These are phyloP conservation scores for Gymnorhina tibicen DNA, from an alignment of 2,113 vertebrate genomes.

Conservation along the genomic window DNA sequence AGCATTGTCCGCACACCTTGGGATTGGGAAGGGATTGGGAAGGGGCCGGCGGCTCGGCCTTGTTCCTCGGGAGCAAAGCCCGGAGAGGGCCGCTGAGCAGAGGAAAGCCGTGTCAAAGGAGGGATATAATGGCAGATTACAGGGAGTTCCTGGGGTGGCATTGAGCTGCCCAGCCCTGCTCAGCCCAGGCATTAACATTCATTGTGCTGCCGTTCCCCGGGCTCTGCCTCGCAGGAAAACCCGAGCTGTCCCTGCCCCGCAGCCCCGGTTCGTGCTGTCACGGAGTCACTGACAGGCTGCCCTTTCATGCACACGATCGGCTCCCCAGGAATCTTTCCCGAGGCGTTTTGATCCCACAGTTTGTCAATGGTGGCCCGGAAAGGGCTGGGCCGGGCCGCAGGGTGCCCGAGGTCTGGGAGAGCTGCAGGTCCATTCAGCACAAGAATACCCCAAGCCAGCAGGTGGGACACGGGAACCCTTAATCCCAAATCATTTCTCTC, in stretches of 20 bases:
- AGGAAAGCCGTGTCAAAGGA: not conserved
- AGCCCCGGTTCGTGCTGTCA: not conserved
- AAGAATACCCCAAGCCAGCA: constrained; percentile 19
- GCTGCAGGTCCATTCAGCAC: not conserved
- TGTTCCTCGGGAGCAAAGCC: not conserved
- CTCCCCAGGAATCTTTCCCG: not conserved
- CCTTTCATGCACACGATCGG: not conserved
- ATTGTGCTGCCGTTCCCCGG: not conserved
- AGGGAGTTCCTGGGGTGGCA: not conserved
- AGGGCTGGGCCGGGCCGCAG: not conserved
- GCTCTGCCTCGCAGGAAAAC: not conserved
- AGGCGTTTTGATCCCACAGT: not conserved
- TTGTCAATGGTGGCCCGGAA: not conserved
- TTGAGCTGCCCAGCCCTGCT: not conserved
- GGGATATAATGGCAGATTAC: constrained; percentile 33
- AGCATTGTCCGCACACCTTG: not conserved
- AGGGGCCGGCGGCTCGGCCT: not conserved
- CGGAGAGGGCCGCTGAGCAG: not conserved
- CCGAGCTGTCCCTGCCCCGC: not conserved
- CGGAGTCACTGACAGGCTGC: not conserved
- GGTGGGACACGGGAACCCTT: constrained; percentile 42
- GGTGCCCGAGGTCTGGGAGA: not conserved
- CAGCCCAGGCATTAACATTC: not conserved
- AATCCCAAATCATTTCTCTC: constrained; percentile 43
- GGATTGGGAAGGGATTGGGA: not conserved